Conservation (phyloP, 2,113 vertebrate genomes). For the Carlito syrichta region DNA sequence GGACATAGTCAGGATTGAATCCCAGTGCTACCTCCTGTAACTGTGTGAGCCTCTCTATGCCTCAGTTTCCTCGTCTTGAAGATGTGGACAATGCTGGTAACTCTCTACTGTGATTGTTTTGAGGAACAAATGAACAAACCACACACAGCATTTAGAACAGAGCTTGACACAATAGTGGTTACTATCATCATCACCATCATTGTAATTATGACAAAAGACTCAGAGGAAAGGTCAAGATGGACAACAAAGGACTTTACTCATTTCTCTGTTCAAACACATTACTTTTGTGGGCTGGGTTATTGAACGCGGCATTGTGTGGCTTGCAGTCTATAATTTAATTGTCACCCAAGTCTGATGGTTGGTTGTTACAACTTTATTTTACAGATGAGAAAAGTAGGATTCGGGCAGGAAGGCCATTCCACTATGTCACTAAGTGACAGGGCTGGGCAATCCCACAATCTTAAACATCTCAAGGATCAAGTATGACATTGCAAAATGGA, state of each 20-base stretch:
- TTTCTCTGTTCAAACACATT: background rate
- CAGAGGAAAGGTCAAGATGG: background rate
- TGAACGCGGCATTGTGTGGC: background rate
- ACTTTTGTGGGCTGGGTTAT: background rate
- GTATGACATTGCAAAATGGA: background rate
- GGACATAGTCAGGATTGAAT: background rate
- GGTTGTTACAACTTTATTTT: background rate
- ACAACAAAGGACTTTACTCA: background rate
- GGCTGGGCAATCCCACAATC: too few species aligned
- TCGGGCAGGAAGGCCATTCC: background rate
- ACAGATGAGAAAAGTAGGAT: background rate
- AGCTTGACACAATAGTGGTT: background rate
- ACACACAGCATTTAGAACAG: background rate
- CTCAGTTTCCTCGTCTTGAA: background rate
- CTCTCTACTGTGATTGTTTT: accelerated
- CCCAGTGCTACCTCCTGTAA: accelerated
- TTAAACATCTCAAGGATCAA: too few species aligned
- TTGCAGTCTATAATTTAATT: background rate
- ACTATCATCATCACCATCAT: background rate
- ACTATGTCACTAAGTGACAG: background rate
- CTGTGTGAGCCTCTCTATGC: background rate
- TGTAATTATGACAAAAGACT: background rate
- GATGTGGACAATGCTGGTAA: background rate
- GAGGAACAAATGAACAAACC: background rate
- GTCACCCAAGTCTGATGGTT: background rate